phyloP scores from a whole-genome alignment of 2,113 vertebrate genomes.

The Charadrius vociferus region DNA sequence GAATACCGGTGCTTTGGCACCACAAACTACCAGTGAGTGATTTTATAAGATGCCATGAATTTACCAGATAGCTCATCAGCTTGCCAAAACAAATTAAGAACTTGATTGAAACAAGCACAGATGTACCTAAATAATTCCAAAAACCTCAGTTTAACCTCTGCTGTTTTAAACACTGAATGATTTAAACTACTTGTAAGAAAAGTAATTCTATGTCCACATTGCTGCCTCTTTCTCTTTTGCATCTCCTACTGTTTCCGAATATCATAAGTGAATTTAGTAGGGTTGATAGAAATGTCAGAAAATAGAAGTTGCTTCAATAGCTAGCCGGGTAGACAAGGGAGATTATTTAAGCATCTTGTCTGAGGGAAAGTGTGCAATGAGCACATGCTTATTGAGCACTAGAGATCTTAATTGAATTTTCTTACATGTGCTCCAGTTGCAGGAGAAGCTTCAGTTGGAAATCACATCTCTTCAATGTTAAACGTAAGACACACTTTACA shows the following conservation, averaged over 20 bases:
- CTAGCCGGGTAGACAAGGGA: background rate
- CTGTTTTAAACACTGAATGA: background rate
- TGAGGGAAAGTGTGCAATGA: background rate
- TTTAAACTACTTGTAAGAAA: background rate
- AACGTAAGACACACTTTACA: background rate
- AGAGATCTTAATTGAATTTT: background rate
- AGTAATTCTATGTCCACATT: background rate
- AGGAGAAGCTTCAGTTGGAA: background rate
- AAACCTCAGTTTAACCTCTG: background rate
- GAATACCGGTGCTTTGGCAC: too few species aligned
- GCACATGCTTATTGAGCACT: background rate
- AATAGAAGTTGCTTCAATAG: background rate
- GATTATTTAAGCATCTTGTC: background rate
- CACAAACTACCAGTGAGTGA: background rate
- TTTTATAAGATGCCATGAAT: background rate
- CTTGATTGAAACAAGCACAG: background rate
- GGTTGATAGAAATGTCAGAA: background rate
- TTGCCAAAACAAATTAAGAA: background rate
- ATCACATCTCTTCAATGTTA: background rate
- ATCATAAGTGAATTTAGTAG: background rate
- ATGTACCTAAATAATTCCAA: background rate
- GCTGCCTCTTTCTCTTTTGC: background rate
- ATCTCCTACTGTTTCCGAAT: background rate
- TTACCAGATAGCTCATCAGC: background rate
- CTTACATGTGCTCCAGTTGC: background rate